Percentiles rank a stretch among this genome's conserved stretches.
Conservation (phyloP, 1,140 invertebrate genomes). For the Nephotettix cincticeps region DNA sequence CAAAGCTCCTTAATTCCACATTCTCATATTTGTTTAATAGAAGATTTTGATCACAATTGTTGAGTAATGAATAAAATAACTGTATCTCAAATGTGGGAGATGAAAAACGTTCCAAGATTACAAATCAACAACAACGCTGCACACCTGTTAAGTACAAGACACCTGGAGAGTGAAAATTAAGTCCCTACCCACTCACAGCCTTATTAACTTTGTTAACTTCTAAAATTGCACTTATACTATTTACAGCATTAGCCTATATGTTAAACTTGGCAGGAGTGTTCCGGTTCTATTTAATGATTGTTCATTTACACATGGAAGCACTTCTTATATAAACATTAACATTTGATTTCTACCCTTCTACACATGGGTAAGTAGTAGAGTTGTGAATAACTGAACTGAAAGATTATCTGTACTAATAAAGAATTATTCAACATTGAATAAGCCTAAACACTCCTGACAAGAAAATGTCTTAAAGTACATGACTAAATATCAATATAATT, state of each 20-base stretch:
- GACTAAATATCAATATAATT: too few relatives aligned
- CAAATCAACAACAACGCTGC: background rate
- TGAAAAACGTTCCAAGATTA: background rate
- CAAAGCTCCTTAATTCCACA: too few relatives aligned
- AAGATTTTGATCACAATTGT: too few relatives aligned
- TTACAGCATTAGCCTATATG: background rate
- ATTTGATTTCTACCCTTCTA: background rate
- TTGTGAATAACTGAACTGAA: background rate
- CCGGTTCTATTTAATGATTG: background rate
- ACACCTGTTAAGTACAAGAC: background rate
- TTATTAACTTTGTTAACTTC: constrained; percentile 10
- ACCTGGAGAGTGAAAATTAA: background rate
- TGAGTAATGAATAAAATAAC: too few relatives aligned
- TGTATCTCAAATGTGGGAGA: too few relatives aligned
- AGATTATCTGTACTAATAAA: background rate
- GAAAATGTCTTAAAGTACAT: too few relatives aligned
- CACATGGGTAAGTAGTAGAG: background rate
- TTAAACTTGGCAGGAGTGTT: background rate
- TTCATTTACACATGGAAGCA: background rate
- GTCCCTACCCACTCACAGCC: constrained; percentile 6
- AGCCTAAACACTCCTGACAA: too few relatives aligned
- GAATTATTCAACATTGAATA: too few relatives aligned
- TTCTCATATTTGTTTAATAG: too few relatives aligned
- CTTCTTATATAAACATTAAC: background rate
- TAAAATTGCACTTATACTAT: constrained; percentile 8